phyloP scores from a whole-genome alignment of 1,140 invertebrate species.

The Liolophura sinensis region DNA sequence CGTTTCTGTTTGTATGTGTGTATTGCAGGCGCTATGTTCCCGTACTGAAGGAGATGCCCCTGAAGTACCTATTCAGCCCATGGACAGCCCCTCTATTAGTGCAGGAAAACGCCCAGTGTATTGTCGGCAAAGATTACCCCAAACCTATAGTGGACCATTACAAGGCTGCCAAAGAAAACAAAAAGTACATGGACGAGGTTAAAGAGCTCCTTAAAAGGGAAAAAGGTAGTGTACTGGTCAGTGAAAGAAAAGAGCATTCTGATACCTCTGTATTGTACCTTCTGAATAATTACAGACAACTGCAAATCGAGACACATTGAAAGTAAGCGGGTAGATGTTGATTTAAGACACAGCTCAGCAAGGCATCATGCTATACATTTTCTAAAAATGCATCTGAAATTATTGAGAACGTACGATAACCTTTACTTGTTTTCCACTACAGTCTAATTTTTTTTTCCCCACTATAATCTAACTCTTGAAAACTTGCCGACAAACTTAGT shows the following conservation, averaged over 20 bases:
- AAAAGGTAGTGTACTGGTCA: constrained; percentile 9
- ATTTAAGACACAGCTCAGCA: background rate
- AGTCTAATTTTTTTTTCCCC: too few relatives aligned
- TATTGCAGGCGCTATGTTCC: constrained; percentile 58
- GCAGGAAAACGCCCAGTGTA: constrained; percentile 57
- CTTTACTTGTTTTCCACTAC: too few relatives aligned
- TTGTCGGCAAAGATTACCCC: constrained; percentile 61
- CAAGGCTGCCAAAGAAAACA: constrained; percentile 49
- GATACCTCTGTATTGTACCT: background rate
- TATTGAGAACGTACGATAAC: too few relatives aligned
- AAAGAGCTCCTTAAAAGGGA: constrained; percentile 22
- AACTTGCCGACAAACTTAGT: too few relatives aligned
- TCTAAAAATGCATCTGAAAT: too few relatives aligned
- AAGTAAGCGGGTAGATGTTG: too few relatives aligned
- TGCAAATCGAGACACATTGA: background rate
- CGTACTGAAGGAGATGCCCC: constrained; percentile 56
- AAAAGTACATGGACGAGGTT: constrained; percentile 40
- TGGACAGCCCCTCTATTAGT: constrained; percentile 60
- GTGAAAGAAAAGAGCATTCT: background rate
- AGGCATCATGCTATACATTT: background rate
- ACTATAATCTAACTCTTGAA: too few relatives aligned
- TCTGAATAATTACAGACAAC: background rate
- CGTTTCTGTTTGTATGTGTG: background rate
- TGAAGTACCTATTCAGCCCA: constrained; percentile 61
- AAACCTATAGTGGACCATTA: constrained; percentile 58